Base-by-base conservation (phyloP, 2,797 vertebrate species). In the Lacerta agilis region DNA sequence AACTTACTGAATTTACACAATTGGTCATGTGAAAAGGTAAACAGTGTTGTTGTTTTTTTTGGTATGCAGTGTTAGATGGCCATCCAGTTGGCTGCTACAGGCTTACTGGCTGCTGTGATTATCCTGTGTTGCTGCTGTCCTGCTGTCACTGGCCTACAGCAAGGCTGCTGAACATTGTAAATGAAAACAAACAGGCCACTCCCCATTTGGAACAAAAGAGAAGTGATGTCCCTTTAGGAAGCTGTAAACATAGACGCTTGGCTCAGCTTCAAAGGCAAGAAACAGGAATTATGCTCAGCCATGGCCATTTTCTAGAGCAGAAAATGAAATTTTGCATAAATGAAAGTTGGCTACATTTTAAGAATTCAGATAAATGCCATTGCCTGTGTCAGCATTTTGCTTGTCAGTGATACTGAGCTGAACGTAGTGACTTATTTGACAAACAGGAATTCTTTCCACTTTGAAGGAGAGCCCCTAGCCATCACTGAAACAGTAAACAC, bases 111-210 rank as follows among this genome's bases (percentile, higher is more conserved):
- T 92, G 93, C 9, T 45, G 93, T 94, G 94, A 95, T 93, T 92
- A 96, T 95, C 95, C 95, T 94, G 93, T 94, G 93, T 83, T 93
- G 84, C 94, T 88, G 95, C 95, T 89, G 89, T 95, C 94, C 95
- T 93, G 91, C 92, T 93, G 93, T 17, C 86, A 71, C 41, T 88
- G 94, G 94, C 94, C 94, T 96, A 94, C 93, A 95, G 94, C 93
- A 94, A 94, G 82, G 94, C 94, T 91, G 92, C 91, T 0, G 92
- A 95, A 95, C 90, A 90, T 89, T 90, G 90, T 87, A 95, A 95
- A 95, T 83, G 93, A 95, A 95, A 96, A 96, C 94, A 95, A 95
- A 96, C 94, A 95, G 90, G 77, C 58, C 86, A 83, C 91, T 93
- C 86, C 27, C 91, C 90, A 88, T 89, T 92, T 91, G 15, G 90